Conservation (phyloP, 2,797 vertebrate genomes). For the Poecile montanus region DNA sequence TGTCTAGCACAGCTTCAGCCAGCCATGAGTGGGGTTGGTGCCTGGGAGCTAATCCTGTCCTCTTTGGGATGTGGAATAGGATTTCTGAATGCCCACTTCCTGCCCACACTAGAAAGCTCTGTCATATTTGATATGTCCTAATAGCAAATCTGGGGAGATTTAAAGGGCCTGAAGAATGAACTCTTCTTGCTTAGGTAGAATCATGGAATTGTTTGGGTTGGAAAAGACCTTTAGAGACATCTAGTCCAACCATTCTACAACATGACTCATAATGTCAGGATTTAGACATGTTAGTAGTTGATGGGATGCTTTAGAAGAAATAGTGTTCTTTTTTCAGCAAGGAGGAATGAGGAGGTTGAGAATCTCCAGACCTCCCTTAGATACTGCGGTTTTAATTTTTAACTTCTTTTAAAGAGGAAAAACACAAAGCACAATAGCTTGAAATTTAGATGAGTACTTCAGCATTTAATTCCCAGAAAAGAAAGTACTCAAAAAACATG, state of each 20-base stretch:
- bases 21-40: background rate
- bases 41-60: background rate
- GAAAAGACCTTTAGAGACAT: background rate
- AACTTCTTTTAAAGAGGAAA: background rate
- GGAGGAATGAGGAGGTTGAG: background rate
- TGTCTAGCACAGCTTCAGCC: background rate
- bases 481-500: background rate
- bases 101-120: background rate
- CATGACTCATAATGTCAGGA: background rate
- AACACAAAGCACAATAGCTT: background rate
- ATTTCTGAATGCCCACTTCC: background rate
- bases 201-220: background rate
- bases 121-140: accelerated
- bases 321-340: background rate
- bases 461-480: background rate
- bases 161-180: background rate
- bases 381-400: background rate
- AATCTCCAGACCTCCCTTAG: background rate
- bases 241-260: background rate
- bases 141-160: background rate
- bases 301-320: background rate
- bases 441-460: background rate
- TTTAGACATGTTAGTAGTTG: background rate
- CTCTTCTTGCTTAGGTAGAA: background rate
- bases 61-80: background rate